phyloP scores from a whole-genome alignment of 2,113 vertebrate species.

The Aptenodytes patagonicus region DNA sequence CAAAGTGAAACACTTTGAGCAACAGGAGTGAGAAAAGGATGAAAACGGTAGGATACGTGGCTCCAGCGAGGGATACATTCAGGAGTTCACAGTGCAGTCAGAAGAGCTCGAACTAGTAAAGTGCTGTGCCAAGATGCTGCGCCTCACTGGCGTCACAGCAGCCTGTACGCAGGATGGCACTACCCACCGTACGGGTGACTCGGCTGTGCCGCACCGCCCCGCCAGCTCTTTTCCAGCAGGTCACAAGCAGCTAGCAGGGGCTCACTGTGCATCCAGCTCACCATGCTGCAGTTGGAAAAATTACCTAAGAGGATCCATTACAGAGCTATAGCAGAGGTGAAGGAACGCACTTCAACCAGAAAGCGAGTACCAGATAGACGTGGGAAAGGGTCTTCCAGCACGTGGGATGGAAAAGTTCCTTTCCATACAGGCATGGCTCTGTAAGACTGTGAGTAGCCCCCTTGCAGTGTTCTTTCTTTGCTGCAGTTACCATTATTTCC shows the following conservation, averaged over 20 bases:
- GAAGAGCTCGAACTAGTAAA: neutral
- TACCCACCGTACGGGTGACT: neutral
- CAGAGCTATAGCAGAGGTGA: neutral
- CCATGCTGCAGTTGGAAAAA: neutral
- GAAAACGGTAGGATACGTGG: accelerated
- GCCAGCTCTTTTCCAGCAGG: neutral
- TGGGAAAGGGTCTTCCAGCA: neutral
- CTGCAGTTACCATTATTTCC: neutral
- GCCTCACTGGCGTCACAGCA: neutral
- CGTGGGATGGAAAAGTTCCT: neutral
- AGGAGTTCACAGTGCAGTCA: neutral
- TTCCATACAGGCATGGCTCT: neutral
- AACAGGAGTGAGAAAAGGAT: no score
- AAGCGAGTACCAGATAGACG: neutral
- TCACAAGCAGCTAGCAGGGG: neutral
- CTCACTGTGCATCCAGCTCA: neutral
- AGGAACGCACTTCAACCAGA: neutral
- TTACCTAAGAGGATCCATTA: no score
- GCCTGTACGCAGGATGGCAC: neutral
- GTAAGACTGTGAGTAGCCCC: neutral
- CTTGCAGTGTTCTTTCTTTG: neutral
- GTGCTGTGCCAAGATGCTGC: neutral
- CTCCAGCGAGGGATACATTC: neutral
- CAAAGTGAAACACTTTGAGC: neutral
- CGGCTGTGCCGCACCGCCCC: no score